Conservation (phyloP, 30 jellyfish, hydroid and myxozoan genomes). For the Chironex yamaguchii region DNA sequence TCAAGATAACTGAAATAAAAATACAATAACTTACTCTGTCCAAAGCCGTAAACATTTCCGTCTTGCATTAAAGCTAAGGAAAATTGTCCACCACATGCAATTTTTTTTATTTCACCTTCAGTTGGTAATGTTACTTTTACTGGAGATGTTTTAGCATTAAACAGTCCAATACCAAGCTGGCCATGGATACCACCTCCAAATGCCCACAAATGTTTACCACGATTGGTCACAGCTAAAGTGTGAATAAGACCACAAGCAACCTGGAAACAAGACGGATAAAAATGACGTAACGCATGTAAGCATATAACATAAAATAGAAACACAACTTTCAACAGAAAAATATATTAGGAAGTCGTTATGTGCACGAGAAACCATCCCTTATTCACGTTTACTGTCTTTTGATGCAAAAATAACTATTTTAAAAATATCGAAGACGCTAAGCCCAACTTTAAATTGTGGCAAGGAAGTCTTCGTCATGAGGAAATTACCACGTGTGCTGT, state of each 20-base stretch:
- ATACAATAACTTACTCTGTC: constrained; percentile 70
- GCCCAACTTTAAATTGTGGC: too few species aligned
- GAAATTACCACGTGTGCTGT: too few species aligned
- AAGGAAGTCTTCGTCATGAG: too few species aligned
- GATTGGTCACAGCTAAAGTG: constrained; percentile 81
- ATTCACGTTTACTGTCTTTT: too few species aligned
- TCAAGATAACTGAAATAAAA: too few species aligned
- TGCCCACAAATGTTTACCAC: constrained; percentile 79
- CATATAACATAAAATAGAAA: neutral
- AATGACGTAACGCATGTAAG: neutral
- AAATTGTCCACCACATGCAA: constrained; percentile 87
- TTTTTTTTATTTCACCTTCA: constrained; percentile 71
- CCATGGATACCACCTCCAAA: constrained; percentile 93
- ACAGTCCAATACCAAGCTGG: constrained; percentile 84
- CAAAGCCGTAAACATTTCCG: constrained; percentile 83
- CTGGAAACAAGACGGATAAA: constrained; percentile 15
- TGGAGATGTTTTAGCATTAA: constrained; percentile 69
- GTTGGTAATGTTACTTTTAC: constrained; percentile 47
- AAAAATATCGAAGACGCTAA: too few species aligned
- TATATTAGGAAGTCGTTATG: neutral
- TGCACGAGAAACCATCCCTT: too few species aligned
- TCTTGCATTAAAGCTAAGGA: constrained; percentile 78
- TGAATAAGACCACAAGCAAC: constrained; percentile 90
- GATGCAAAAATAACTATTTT: too few species aligned
- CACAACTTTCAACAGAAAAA: too few species aligned